phyloP scores from a whole-genome alignment of 2,113 vertebrate genomes.

The Conger conger region DNA sequence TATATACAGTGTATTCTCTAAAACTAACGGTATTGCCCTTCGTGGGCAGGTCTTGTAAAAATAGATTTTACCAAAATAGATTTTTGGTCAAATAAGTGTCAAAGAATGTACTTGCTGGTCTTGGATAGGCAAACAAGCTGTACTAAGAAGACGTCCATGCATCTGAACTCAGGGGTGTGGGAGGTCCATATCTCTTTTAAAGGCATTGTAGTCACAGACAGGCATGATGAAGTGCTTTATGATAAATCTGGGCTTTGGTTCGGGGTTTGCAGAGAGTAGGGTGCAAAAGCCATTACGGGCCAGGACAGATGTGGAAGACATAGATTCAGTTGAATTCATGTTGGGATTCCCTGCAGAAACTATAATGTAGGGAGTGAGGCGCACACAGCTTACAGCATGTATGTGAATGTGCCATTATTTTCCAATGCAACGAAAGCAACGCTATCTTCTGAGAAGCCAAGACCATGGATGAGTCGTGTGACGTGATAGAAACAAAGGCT shows the following conservation, averaged over 20 bases:
- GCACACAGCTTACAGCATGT: not conserved
- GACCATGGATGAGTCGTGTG: not conserved
- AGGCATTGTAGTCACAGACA: not conserved
- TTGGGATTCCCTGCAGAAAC: not conserved
- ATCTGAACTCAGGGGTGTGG: not conserved
- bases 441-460: not conserved
- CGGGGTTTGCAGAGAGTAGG: not conserved
- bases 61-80: too few species aligned
- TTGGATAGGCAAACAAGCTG: not conserved
- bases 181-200: not conserved
- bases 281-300: not conserved
- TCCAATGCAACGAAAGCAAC: not conserved
- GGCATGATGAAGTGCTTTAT: not conserved
- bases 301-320: conserved; percentile 1
- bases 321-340: not conserved
- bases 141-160: not conserved
- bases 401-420: not conserved
- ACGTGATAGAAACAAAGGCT: not conserved
- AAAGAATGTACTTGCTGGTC: not conserved
- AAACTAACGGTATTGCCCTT: too few species aligned
- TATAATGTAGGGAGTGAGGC: not conserved
- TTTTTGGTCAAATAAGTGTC: too few species aligned
- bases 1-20: too few species aligned
- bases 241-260: not conserved
- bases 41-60: too few species aligned